Conservation (phyloP, 2,888 invertebrate species). For the Carabus problematicus region DNA sequence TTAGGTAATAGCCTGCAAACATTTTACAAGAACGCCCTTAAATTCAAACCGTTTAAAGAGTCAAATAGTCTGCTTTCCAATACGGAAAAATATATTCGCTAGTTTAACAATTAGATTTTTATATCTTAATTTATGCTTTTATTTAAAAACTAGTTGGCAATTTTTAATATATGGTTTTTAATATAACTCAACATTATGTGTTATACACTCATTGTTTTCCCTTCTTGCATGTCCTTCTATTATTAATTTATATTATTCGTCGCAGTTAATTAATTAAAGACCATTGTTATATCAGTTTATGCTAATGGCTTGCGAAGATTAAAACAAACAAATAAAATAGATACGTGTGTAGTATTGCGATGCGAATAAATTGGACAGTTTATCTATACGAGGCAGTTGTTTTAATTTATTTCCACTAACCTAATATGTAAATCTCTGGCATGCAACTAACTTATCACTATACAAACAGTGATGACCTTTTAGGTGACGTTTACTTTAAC, state of each 20-base stretch:
- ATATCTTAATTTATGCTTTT: constrained; percentile 8
- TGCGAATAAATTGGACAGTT: no score
- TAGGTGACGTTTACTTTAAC: neutral
- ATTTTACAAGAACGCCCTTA: neutral
- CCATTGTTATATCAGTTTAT: no score
- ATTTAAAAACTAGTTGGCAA: neutral
- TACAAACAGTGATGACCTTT: constrained; percentile 9
- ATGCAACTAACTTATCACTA: constrained; percentile 2
- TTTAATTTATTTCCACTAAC: constrained; percentile 5
- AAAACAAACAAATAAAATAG: no score
- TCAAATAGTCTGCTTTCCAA: neutral
- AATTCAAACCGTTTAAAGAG: neutral
- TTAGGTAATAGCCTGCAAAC: constrained; percentile 10
- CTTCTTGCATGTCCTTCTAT: no score
- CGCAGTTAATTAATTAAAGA: no score
- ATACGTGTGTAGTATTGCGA: no score
- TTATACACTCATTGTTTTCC: no score
- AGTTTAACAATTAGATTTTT: neutral
- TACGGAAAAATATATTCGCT: constrained; percentile 28
- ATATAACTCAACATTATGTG: neutral
- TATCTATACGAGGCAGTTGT: neutral
- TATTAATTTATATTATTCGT: no score
- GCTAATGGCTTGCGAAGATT: no score
- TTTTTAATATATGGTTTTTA: constrained; percentile 13
- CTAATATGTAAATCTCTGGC: neutral